Evolutionary conservation across 1,140 invertebrate genomes (phyloP), one percentile per base, ranked within the genome.

Genomic region (Lepidurus apus): DNA sequence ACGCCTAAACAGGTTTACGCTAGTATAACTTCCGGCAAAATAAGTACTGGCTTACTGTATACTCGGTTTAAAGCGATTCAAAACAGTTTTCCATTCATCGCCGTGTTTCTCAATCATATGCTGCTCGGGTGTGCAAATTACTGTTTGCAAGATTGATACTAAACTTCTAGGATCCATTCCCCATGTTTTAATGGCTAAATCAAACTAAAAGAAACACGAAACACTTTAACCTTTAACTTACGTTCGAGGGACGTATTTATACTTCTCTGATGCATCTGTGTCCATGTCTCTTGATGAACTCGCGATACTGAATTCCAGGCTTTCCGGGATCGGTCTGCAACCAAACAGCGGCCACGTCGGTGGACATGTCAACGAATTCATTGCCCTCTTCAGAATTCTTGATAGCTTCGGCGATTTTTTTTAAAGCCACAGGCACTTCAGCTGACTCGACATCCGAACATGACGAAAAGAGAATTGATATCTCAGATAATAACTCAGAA

Each of bases 191-290:
- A 88, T 87, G 3, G 83, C 83, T 1, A 93, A 82, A 82, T 93
- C 92, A 81, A 93, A 88, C 90, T 92, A 82, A 43, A 81, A 81
- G 73, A 85, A 83, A 34, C 34, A 34, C 34, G 34, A 81, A 45
- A 79, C 79, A 83, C 24, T 45, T 24, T 43, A 21, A 75, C 10
- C 17, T 13, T 7, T 24, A 10, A 24, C 24, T 7, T 43, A 74
- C 76, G 77, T 11, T 65, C 13, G 42, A 44, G 24, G 13, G n/a
- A 43, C 1, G 65, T 47, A 42, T 42, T 75, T 43, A 80, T 84
- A 92, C 91, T 86, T 95, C 93, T 84, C 90, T 89, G 43, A 92
- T 85, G 80, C 89, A 88, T 80, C 93, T 87, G 84, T 94, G 91
- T 1, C 92, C 93, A 82, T 94, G 91, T 79, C 87, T 85, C n/a